Evolutionary conservation across 2,888 invertebrate genomes (phyloP).

Genomic region (Epirrita christyi): DNA sequence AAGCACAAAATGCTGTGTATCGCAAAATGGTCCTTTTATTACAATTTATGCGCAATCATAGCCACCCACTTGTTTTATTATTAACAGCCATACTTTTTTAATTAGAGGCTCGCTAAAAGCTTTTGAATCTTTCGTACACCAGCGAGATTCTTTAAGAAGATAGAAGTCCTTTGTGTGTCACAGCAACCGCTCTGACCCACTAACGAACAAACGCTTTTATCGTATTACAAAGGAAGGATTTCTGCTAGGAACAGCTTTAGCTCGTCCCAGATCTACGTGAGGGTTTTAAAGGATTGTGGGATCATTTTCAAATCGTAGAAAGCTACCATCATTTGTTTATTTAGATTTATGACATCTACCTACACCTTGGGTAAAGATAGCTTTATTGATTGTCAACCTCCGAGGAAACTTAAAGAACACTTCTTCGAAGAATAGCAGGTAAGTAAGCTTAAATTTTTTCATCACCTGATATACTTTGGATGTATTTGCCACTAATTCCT

Average conservation of each 20-base stretch:
- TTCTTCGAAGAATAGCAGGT: too few species aligned
- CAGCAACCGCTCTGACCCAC: conserved; percentile 33
- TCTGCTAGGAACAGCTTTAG: conserved; percentile 19
- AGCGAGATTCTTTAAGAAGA: conserved; percentile 34
- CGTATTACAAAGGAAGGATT: conserved; percentile 25
- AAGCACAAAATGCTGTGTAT: conserved; percentile 19
- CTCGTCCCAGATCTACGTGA: conserved; percentile 12
- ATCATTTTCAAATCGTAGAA: conserved; percentile 1
- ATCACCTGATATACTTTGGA: too few species aligned
- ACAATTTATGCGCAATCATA: conserved; percentile 54
- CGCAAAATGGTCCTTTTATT: conserved; percentile 34
- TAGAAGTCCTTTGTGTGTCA: conserved; percentile 37
- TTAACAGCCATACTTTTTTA: conserved; percentile 24
- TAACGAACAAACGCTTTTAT: conserved; percentile 35
- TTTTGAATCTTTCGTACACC: conserved; percentile 28
- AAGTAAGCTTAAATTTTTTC: too few species aligned
- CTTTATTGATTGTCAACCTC: too few species aligned
- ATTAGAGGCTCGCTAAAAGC: conserved; percentile 29
- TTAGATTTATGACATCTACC: conserved; percentile 7
- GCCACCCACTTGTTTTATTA: conserved; percentile 33
- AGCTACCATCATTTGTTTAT: conserved; percentile 2
- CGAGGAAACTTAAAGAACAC: too few species aligned
- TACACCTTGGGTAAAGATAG: background rate
- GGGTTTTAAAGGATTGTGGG: conserved; percentile 16
- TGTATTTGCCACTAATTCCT: too few species aligned